Evolutionary conservation across 1,140 invertebrate genomes (phyloP), one percentile per base, ranked within the genome.

Genomic region (Sesamia nonagrioides): DNA sequence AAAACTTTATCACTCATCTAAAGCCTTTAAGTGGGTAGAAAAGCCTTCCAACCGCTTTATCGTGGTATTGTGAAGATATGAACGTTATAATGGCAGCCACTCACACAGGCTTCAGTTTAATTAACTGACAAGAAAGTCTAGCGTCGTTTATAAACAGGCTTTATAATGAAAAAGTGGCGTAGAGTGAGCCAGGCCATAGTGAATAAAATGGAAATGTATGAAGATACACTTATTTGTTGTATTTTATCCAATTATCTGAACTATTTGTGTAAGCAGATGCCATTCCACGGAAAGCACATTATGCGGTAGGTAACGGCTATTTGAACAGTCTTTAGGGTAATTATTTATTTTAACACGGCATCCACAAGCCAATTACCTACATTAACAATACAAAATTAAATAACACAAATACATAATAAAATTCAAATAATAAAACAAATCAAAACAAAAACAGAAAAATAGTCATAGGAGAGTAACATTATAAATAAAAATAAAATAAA

Each of bases 91-190:
- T 45, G 37, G 13, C 37, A n/a, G 18, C 56, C 54, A 60, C 60
- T 74, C 61, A 66, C 45, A 61, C 21, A 2, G 72, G 21, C 9
- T 11, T 42, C 37, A 66, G 37, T 74, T 74, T 74, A 74, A 74
- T 74, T 61, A 74, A 74, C 56, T 74, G 56, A 74, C 72, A 74
- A 74, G 72, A 74, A 58, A 74, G 56, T 74, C 37, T 37, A 35
- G 13, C 33, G 15, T 1, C 37, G 40, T 45, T 60, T 61, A 61
- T 42, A 45, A 42, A 60, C 33, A 74, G 21, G 18, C 13, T 61
- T 60, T 60, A 40, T n/a, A 61, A 11, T 60, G 35, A 40, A 13
- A 11, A 21, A 45, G 72, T 60, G 9, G 13, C 33, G 37, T 18
- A 21, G 35, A 21, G 13, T 13, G 11, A 15, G 40, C 40, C 60